Evolutionary conservation across 2,888 invertebrate species (phyloP), one percentile per base, ranked within the genome.

Genomic region (Prenolepis imparis): DNA sequence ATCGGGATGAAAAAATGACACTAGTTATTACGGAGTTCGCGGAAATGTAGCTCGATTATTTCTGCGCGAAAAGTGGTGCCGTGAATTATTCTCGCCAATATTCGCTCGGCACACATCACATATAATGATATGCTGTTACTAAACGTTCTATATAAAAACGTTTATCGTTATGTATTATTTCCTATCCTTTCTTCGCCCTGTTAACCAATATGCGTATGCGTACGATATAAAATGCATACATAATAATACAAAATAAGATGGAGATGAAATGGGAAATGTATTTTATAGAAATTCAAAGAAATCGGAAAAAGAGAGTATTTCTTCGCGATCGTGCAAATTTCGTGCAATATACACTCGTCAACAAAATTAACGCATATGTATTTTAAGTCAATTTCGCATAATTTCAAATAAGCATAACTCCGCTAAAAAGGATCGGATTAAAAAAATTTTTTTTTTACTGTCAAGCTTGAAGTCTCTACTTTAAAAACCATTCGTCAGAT

Each of bases 81-180:
- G 59, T 68, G 59, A 59, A 36, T 70, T 78, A 44, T 78, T 59
- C 24, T 44, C 21, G 1, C 21, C 21, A 68, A 28, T 28, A 48
- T 78, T 70, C 59, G 36, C 59, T 70, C 21, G 1, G 18, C 24
- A 55, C 18, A 36, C 9, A 57, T 73, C 28, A 44, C n/a, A 28
- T 68, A 36, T 44, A 57, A 57, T n/a, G 44, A 32, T 59, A 70
- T 44, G 44, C 5, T 67, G 11, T 67, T 32, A 18, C 28, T 55
- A 77, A 75, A 84, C 39, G 44, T 82, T 61, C 12, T 39, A 32
- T 39, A 32, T 52, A n/a, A 44, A 39, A 84, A 84, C 18, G 28
- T 77, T 82, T 82, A 61, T 41, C 28, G 39, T 63, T 4, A 15
- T 41, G n/a, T n/a, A 32, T 61, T 83, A 68, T 78, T 39, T 55